Percentiles rank a stretch among this genome's conserved stretches.
Conservation (phyloP, 2,888 invertebrate genomes). For the Anoplius nigerrimus region DNA sequence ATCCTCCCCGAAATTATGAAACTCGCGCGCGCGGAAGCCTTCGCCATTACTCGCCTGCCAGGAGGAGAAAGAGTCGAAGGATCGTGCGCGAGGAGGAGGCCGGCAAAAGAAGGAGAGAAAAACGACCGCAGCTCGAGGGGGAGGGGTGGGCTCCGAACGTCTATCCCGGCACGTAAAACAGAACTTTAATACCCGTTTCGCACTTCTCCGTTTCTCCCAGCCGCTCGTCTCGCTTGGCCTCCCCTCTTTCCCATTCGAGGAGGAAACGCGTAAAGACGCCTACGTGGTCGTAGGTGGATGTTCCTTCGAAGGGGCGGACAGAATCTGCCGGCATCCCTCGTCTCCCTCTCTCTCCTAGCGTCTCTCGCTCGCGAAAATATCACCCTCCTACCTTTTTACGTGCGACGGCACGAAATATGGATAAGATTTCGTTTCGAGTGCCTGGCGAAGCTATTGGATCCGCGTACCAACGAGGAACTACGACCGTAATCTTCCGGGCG, state of each 20-base stretch:
- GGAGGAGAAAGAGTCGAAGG: constrained; percentile 1
- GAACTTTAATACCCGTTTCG: constrained; percentile 52
- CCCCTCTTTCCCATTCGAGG: neutral
- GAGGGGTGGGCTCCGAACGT: constrained; percentile 9
- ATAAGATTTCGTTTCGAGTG: constrained; percentile 54
- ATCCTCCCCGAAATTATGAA: constrained; percentile 46
- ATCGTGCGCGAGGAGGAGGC: neutral
- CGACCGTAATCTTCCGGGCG: constrained; percentile 55
- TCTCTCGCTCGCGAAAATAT: neutral
- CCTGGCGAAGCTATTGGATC: constrained; percentile 40
- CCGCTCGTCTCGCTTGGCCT: constrained; percentile 1
- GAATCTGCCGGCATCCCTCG: constrained; percentile 17
- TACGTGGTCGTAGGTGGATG: constrained; percentile 1
- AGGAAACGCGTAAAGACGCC: neutral
- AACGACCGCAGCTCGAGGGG: neutral
- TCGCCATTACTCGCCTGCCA: constrained; percentile 41
- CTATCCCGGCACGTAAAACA: constrained; percentile 47
- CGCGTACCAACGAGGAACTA: constrained; percentile 31
- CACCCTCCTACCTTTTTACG: constrained; percentile 15
- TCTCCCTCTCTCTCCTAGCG: neutral
- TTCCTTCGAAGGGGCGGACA: constrained; percentile 30
- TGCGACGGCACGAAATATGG: constrained; percentile 44
- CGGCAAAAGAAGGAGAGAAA: constrained; percentile 9
- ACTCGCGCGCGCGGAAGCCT: constrained; percentile 37
- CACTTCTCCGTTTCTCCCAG: constrained; percentile 13